Percentiles rank a stretch among this genome's conserved stretches.
phyloP scores from a whole-genome alignment of 2,797 vertebrate genomes.

The Coregonus suidteri region DNA sequence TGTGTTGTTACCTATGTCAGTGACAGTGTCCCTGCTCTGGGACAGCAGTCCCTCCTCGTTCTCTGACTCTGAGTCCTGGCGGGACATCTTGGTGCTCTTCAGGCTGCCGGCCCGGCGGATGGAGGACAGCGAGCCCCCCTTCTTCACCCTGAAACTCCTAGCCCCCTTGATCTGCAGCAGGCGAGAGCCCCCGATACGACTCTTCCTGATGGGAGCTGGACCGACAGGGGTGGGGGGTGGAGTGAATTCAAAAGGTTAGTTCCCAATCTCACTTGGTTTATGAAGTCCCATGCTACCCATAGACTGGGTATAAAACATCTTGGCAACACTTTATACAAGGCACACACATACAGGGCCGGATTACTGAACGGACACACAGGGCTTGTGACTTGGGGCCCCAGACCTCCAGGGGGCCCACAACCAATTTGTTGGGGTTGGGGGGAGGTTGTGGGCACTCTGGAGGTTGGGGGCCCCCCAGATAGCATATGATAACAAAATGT shows the following conservation, averaged over 20 bases:
- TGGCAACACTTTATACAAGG: neutral
- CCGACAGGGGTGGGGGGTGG: neutral
- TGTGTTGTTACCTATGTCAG: conserved; percentile 85
- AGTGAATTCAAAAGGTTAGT: neutral
- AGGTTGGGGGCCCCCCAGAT: too few relatives aligned
- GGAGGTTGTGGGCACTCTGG: too few relatives aligned
- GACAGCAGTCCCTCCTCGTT: conserved; percentile 96
- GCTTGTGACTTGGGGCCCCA: too few relatives aligned
- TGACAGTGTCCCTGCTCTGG: conserved; percentile 98
- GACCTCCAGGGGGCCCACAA: too few relatives aligned
- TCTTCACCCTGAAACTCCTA: conserved; percentile 96
- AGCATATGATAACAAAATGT: too few relatives aligned
- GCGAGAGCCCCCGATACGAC: conserved; percentile 94
- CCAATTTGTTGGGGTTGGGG: too few relatives aligned
- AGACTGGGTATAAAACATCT: too few relatives aligned
- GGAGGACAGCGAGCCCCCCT: conserved; percentile 96
- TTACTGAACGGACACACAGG: too few relatives aligned
- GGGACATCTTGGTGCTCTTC: conserved; percentile 97
- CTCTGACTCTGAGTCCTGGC: conserved; percentile 98
- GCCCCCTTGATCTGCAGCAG: conserved; percentile 99
- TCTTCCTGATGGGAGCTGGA: conserved; percentile 88
- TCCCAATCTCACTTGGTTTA: neutral
- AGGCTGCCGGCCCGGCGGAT: conserved; percentile 96
- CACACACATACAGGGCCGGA: too few relatives aligned
- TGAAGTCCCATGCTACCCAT: neutral